Percentiles rank a stretch among this genome's conserved stretches.
These are phyloP conservation scores for Plectropomus leopardus DNA, from an alignment of 2,113 vertebrate genomes.

Conservation along the genomic window DNA sequence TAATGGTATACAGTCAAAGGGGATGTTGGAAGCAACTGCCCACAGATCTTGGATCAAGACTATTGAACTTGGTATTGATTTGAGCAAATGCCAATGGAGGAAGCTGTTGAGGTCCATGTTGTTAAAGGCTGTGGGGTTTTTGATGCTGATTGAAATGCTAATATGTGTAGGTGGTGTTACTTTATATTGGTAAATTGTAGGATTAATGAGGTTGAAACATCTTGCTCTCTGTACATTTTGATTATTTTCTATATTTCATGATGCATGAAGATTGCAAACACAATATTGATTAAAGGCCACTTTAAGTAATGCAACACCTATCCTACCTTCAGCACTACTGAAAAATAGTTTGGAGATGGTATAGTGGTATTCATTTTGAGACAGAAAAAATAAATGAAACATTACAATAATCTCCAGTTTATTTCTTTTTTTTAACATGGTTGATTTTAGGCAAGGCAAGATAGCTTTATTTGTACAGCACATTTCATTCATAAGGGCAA, in stretches of 20 bases:
- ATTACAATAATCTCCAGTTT: no score
- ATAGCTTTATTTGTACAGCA: no score
- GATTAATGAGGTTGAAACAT: constrained; percentile 10
- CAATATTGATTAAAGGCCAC: constrained; percentile 8
- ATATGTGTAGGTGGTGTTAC: constrained; percentile 32
- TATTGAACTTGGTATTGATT: constrained; percentile 66
- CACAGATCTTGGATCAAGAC: constrained; percentile 59
- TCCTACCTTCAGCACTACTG: neutral
- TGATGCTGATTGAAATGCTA: constrained; percentile 44
- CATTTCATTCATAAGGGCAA: no score
- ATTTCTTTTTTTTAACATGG: no score
- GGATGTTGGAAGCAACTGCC: constrained; percentile 33
- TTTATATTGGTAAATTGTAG: constrained; percentile 9
- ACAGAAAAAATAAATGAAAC: no score
- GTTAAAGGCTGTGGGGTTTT: constrained; percentile 30
- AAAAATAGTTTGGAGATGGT: no score
- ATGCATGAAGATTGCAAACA: neutral
- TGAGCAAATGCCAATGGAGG: constrained; percentile 30
- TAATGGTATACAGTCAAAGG: constrained; percentile 20
- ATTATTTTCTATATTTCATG: neutral
- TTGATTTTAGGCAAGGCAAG: no score
- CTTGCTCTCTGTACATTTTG: neutral
- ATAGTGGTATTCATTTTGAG: no score
- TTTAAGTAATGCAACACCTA: constrained; percentile 11
- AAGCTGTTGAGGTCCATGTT: constrained; percentile 15